phyloP scores from a whole-genome alignment of 2,113 vertebrate species.

The Symphodus melops region DNA sequence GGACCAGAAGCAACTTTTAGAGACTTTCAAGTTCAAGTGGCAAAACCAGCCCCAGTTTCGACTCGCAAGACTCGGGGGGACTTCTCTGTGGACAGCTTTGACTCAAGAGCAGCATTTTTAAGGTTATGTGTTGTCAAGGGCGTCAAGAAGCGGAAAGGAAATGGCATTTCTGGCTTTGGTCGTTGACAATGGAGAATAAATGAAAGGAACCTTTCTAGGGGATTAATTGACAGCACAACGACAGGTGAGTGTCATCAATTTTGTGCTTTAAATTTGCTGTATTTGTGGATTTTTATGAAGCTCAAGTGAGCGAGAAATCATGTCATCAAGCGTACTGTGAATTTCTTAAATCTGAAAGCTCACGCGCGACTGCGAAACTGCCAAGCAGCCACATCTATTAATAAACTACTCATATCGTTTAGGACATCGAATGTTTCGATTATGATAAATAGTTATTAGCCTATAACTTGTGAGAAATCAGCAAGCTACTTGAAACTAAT shows the following conservation, averaged over 20 bases:
- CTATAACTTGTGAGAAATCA: conserved; percentile 19
- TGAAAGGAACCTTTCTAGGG: conserved; percentile 72
- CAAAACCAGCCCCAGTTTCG: conserved; percentile 38
- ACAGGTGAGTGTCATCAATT: conserved; percentile 71
- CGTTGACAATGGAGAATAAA: conserved; percentile 81
- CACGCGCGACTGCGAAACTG: conserved; percentile 1
- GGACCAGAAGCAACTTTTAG: conserved; percentile 82
- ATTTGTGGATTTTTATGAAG: not conserved
- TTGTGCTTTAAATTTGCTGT: not conserved
- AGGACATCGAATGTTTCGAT: conserved; percentile 17
- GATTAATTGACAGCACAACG: conserved; percentile 80
- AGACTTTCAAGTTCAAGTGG: conserved; percentile 72
- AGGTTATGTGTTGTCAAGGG: conserved; percentile 69
- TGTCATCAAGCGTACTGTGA: not conserved
- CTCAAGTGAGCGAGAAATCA: no score
- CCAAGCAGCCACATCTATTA: not conserved
- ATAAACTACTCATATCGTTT: conserved; percentile 16
- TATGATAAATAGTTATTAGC: conserved; percentile 33
- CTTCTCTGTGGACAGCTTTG: conserved; percentile 44
- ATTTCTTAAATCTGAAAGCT: not conserved
- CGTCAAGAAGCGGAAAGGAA: conserved; percentile 67
- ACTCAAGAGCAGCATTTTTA: conserved; percentile 21
- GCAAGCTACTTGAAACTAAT: conserved; percentile 11
- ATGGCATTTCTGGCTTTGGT: conserved; percentile 70
- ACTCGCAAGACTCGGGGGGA: conserved; percentile 58